phyloP scores from a whole-genome alignment of 2,113 vertebrate genomes.

The Microcebus murinus region DNA sequence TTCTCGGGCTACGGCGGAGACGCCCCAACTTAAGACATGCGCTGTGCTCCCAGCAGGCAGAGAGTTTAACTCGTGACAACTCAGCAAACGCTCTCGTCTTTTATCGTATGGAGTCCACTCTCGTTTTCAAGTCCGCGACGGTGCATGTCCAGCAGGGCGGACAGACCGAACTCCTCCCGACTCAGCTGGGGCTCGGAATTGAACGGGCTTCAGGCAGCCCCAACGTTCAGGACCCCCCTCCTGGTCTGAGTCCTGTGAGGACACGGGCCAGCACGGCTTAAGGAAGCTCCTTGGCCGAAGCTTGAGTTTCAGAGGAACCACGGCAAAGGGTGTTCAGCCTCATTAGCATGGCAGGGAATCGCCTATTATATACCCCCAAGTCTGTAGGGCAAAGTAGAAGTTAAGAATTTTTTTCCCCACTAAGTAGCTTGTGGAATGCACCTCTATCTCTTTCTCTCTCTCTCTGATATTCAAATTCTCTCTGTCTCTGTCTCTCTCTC shows the following conservation, averaged over 20 bases:
- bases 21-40: accelerated
- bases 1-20: too few relatives aligned
- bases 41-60: not conserved
- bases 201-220: not conserved
- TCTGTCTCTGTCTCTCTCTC: too few relatives aligned
- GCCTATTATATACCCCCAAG: too few relatives aligned
- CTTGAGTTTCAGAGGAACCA: not conserved
- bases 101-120: not conserved
- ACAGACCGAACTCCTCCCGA: not conserved
- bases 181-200: not conserved
- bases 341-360: accelerated
- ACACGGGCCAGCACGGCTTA: not conserved
- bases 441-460: not conserved
- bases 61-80: not conserved
- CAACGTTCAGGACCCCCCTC: accelerated
- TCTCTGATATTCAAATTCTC: not conserved
- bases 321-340: accelerated
- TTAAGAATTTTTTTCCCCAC: not conserved
- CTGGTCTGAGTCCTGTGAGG: not conserved
- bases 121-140: not conserved
- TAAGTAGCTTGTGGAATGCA: not conserved
- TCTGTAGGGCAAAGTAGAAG: not conserved
- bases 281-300: too few relatives aligned
- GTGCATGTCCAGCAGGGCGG: accelerated
- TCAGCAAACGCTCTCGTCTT: accelerated